These are phyloP conservation scores for Reticulitermes speratus DNA, from an alignment of 1,140 invertebrate species.

Conservation along the genomic window DNA sequence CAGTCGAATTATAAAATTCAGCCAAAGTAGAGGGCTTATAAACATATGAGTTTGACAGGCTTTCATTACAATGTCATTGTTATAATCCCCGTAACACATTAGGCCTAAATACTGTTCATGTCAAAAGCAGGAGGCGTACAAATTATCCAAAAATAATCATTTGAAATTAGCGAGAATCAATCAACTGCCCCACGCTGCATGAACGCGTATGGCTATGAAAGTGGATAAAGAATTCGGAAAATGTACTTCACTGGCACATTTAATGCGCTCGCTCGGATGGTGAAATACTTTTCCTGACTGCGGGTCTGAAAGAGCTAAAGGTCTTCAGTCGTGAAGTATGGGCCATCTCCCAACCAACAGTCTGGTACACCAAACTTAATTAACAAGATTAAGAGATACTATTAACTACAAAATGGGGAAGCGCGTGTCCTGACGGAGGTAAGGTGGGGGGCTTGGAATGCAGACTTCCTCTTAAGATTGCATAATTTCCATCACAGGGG, in stretches of 20 bases:
- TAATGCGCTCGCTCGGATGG: background rate
- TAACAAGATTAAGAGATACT: conserved; percentile 17
- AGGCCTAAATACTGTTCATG: background rate
- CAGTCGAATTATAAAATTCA: too few relatives aligned
- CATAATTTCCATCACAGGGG: background rate
- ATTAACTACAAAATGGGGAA: background rate
- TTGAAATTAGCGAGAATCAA: background rate
- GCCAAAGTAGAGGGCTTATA: too few relatives aligned
- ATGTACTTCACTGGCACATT: background rate
- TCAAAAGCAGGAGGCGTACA: background rate
- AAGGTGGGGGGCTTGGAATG: too few relatives aligned
- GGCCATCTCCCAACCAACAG: too few relatives aligned
- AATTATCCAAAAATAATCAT: background rate
- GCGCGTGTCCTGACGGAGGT: background rate
- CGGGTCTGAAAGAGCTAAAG: too few relatives aligned
- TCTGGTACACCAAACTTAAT: background rate
- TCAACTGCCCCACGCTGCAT: too few relatives aligned
- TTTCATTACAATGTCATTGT: too few relatives aligned
- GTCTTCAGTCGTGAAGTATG: too few relatives aligned
- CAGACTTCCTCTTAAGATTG: too few relatives aligned
- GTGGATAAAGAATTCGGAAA: background rate
- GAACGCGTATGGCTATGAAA: background rate
- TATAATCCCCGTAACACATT: too few relatives aligned
- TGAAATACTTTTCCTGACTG: background rate
- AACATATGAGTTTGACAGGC: too few relatives aligned